A percentile compares a stretch with the other conserved stretches of the same genome.
Evolutionary conservation across 2,797 vertebrate genomes (phyloP).

Genomic region (Siniperca undulata): DNA sequence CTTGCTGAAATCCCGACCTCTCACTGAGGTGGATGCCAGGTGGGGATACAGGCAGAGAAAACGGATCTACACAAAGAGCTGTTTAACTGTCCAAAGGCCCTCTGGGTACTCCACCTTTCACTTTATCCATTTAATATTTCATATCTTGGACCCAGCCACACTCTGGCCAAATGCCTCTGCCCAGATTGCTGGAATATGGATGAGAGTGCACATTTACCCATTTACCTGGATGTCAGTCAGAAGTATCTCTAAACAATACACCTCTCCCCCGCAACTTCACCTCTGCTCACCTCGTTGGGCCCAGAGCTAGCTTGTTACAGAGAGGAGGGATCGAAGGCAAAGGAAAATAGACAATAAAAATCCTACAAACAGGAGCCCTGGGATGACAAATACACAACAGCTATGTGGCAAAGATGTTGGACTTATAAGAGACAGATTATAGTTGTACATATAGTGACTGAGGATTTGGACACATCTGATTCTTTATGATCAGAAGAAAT

Average conservation of each 20-base stretch:
- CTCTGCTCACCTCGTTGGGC: constrained; percentile 74
- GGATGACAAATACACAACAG: constrained; percentile 55
- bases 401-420: constrained; percentile 26
- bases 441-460: constrained; percentile 13
- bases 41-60: constrained; percentile 77
- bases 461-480: constrained; percentile 8
- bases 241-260: constrained; percentile 80
- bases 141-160: constrained; percentile 77
- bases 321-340: constrained; percentile 65
- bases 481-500: constrained; percentile 5
- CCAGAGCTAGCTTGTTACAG: constrained; percentile 82
- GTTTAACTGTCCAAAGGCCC: constrained; percentile 83
- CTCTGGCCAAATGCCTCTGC: constrained; percentile 79
- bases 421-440: constrained; percentile 20
- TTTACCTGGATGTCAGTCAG: constrained; percentile 85
- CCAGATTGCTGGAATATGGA: constrained; percentile 87
- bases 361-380: constrained; percentile 70
- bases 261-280: constrained; percentile 65
- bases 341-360: constrained; percentile 69
- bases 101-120: constrained; percentile 83
- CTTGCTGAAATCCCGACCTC: constrained; percentile 57
- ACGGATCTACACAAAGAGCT: constrained; percentile 78
- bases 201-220: constrained; percentile 85
- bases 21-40: constrained; percentile 60
- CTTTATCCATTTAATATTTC: constrained; percentile 88